These are phyloP conservation scores for Trachemys scripta DNA, from an alignment of 2,113 vertebrate species.

Conservation along the genomic window DNA sequence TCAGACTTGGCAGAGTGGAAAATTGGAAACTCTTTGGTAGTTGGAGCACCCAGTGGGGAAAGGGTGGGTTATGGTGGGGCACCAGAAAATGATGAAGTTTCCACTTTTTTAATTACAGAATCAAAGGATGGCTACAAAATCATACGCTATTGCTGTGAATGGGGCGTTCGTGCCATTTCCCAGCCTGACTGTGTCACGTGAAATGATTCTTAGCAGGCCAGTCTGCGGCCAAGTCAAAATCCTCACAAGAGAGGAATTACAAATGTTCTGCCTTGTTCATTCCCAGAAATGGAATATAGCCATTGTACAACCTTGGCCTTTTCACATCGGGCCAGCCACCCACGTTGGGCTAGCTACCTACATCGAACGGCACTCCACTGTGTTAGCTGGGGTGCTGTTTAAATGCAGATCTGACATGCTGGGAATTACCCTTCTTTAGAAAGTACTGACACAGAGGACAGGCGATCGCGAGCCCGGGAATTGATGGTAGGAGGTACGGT, in stretches of 20 bases:
- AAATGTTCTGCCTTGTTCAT: not conserved
- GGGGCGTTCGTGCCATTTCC: rapidly evolving
- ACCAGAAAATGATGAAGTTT: not conserved
- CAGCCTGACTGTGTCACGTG: not conserved
- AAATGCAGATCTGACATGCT: not conserved
- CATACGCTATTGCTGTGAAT: rapidly evolving
- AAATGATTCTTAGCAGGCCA: rapidly evolving
- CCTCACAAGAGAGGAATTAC: not conserved
- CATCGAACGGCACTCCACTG: not conserved
- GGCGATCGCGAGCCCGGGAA: not conserved
- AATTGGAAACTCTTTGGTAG: not conserved
- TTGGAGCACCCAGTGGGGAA: not conserved
- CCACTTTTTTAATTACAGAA: rapidly evolving
- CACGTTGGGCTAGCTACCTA: not conserved
- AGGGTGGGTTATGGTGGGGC: too few relatives aligned
- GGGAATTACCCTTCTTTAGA: rapidly evolving
- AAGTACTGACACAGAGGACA: rapidly evolving
- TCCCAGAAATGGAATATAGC: not conserved
- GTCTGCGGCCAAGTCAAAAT: not conserved
- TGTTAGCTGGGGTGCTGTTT: not conserved
- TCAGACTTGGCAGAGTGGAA: not conserved
- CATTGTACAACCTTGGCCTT: not conserved
- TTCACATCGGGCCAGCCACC: not conserved
- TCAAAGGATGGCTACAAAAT: not conserved
- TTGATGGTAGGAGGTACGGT: rapidly evolving